phyloP scores from a whole-genome alignment of 2,888 invertebrate genomes.

The Rotaria magnacalcarata region DNA sequence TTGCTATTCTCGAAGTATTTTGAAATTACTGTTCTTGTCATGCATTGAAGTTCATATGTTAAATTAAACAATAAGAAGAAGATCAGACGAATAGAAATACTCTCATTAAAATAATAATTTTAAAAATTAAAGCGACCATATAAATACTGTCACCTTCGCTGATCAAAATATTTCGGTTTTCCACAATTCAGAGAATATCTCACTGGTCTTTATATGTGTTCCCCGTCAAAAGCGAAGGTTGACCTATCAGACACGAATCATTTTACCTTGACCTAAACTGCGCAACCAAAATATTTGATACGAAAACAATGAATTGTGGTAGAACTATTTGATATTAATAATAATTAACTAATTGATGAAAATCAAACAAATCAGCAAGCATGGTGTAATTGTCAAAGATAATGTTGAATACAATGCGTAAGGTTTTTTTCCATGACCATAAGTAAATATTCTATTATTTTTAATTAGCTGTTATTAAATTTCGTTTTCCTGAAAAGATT shows the following conservation, averaged over 20 bases:
- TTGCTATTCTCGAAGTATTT: no score
- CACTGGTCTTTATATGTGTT: not conserved
- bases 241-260: not conserved
- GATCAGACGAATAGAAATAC: no score
- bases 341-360: not conserved
- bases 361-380: not conserved
- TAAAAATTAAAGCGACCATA: no score
- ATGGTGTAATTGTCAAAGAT: not conserved
- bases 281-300: no score
- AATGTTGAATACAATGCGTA: not conserved
- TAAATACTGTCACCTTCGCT: no score
- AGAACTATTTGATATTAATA: not conserved
- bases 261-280: no score
- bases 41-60: no score
- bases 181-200: not conserved
- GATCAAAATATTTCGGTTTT: no score
- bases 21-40: no score
- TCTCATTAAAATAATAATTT: no score
- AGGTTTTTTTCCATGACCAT: not conserved
- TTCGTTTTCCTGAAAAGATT: not conserved
- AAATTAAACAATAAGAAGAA: no score
- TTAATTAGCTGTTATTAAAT: not conserved
- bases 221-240: not conserved
- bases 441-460: no score
- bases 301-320: not conserved